Base-by-base conservation (phyloP, 53 echinoderm and acorn worm genomes). In the Echinometra lucunter region DNA sequence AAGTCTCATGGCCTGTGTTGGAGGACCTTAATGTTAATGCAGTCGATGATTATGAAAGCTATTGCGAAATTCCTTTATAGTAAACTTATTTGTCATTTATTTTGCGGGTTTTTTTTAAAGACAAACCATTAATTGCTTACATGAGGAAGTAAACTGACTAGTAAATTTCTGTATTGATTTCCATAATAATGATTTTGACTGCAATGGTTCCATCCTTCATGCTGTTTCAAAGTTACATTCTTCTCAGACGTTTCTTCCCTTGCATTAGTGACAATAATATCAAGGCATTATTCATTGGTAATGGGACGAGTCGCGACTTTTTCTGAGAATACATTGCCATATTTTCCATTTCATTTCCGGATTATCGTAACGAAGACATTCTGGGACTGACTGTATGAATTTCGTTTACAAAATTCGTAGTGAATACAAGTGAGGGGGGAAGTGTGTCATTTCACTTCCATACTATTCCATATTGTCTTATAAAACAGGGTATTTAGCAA, bases 1-100 rank as follows among this genome's bases (percentile, higher is more conserved):
- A 85, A 94, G 94, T 57, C 94, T 94, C 16, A 94, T 94, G 94
- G 94, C 94, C 1, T 94, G 94, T 63, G 94, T 94, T 44, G 94
- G 94, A 42, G 94, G 94, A 44, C 85, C 94, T 19, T 94, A 85
- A 85, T 25, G 89, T 30, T 56, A 88, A 23, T 23, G 63, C 63
- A 12, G 23, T 23, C 8, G 13, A 56, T 9, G 7, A 56, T 56
- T 56, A 53, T 53, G 9, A 53, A 53, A 53, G 8, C 53, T 53
- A 53, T n/a, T 9, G 53, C 53, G 53, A 13, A 53, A n/a, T n/a
- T n/a, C 53, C 8, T 53, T 53, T 53, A 53, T 2, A 53, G 13
- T 13, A 49, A 49, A 49, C 49, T 49, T 53, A 11, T 53, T 53
- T 53, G n/a, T n/a, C n/a, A n/a, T n/a, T n/a, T n/a, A n/a, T n/a